Conservation (phyloP, 1,140 invertebrate species). For the Drosophila persimilis region DNA sequence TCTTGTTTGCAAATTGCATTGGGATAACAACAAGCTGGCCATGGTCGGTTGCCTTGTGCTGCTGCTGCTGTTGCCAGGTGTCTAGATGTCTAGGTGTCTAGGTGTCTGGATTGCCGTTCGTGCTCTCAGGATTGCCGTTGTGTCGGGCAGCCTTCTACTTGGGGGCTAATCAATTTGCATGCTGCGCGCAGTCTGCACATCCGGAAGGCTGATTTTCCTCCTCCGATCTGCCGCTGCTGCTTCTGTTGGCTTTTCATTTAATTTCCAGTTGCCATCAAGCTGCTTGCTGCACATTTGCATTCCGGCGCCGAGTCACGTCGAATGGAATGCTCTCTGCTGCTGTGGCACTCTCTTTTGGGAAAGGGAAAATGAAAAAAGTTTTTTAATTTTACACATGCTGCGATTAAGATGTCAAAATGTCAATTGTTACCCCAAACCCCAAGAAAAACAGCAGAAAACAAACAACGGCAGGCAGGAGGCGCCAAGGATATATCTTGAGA, state of each 20-base stretch:
- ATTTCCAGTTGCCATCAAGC: slow-evolving; percentile 33
- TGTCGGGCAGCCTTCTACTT: slow-evolving; percentile 2
- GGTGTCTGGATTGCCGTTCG: slow-evolving; percentile 42
- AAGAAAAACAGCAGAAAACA: background rate
- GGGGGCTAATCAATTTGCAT: slow-evolving; percentile 67
- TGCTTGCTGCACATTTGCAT: slow-evolving; percentile 46
- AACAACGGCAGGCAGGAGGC: slow-evolving; percentile 19
- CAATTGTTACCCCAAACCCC: slow-evolving; percentile 25
- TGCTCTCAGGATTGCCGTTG: slow-evolving; percentile 10
- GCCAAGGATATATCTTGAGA: background rate
- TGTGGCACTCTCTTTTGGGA: background rate
- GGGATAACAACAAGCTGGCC: slow-evolving; percentile 58
- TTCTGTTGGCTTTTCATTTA: slow-evolving; percentile 46
- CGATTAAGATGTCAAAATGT: slow-evolving; percentile 62
- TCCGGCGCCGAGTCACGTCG: slow-evolving; percentile 41
- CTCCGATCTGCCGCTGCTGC: background rate
- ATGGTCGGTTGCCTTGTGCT: slow-evolving; percentile 17
- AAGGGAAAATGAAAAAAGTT: slow-evolving; percentile 54
- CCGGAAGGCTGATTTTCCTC: slow-evolving; percentile 31
- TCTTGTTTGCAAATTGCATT: slow-evolving; percentile 75
- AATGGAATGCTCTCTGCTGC: slow-evolving; percentile 19
- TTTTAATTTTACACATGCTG: slow-evolving; percentile 59
- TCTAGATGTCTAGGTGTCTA: slow-evolving; percentile 50
- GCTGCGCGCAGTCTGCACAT: slow-evolving; percentile 31
- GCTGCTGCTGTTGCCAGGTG: slow-evolving; percentile 19